Percentiles rank a stretch among this genome's conserved stretches.
Conservation (phyloP, 2,113 vertebrate species). For the Numida meleagris region DNA sequence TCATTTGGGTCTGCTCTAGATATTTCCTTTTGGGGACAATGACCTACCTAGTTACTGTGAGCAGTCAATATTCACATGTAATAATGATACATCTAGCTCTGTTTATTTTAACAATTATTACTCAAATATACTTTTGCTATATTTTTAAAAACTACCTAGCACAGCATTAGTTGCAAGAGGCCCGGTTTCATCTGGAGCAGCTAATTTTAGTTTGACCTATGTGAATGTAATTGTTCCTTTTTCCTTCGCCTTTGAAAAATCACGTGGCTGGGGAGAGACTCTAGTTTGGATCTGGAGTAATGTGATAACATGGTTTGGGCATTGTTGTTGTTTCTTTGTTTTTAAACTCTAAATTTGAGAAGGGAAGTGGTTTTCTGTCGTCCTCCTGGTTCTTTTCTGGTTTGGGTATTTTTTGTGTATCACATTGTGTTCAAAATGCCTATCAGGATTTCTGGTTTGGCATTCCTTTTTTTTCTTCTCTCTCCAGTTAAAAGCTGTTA, state of each 20-base stretch:
- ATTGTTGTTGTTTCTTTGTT: not conserved
- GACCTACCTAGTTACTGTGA: not conserved
- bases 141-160: not conserved
- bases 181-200: not conserved
- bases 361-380: conserved; percentile 29
- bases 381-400: not conserved
- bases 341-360: conserved; percentile 1
- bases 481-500: not conserved
- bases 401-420: not conserved
- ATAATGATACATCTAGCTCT: not conserved
- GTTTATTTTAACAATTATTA: not conserved
- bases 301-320: not conserved
- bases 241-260: not conserved
- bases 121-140: not conserved
- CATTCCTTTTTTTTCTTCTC: not conserved
- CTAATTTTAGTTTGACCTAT: not conserved
- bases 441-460: not conserved
- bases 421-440: not conserved
- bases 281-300: not conserved
- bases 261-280: fast-evolving
- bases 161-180: not conserved
- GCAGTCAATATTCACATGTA: not conserved
- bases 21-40: not conserved
- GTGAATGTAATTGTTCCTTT: not conserved
- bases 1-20: not conserved